These are phyloP conservation scores for Sabellastarte sp. DNA, from an alignment of 2,888 invertebrate species.

Conservation along the genomic window DNA sequence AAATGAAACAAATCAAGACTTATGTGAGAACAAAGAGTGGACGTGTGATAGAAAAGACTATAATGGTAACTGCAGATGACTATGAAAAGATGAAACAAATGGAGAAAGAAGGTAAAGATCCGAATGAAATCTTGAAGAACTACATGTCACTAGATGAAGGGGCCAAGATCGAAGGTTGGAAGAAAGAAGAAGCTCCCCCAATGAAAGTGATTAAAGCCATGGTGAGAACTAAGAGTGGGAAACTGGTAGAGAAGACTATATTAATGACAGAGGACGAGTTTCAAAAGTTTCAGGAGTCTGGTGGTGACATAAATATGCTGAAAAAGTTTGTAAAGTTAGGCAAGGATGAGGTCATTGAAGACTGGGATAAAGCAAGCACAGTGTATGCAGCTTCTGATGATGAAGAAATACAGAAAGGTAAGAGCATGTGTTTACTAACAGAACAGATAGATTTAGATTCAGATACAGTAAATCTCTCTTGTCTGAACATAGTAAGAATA, in stretches of 20 bases:
- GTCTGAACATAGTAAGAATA: too few species aligned
- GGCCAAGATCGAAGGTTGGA: conserved; percentile 47
- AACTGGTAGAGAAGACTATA: conserved; percentile 54
- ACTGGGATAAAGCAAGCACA: conserved; percentile 56
- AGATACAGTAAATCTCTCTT: too few species aligned
- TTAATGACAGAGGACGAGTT: conserved; percentile 52
- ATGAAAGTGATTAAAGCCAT: conserved; percentile 42
- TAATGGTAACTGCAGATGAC: conserved; percentile 54
- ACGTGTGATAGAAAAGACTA: conserved; percentile 50
- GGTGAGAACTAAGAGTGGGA: conserved; percentile 55
- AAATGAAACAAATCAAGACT: conserved; percentile 56
- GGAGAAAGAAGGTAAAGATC: conserved; percentile 45
- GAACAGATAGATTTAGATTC: too few species aligned
- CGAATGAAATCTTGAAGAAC: conserved; percentile 46
- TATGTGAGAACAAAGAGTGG: conserved; percentile 57
- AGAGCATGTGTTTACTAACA: too few species aligned
- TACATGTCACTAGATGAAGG: conserved; percentile 52
- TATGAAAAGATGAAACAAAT: conserved; percentile 44
- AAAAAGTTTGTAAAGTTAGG: conserved; percentile 52
- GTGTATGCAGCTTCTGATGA: conserved; percentile 48
- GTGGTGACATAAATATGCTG: conserved; percentile 49
- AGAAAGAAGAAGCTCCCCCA: conserved; percentile 42
- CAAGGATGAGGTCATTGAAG: conserved; percentile 53
- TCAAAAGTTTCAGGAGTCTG: conserved; percentile 22
- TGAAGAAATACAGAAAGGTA: conserved; percentile 37